Conservation (phyloP, 2,797 vertebrate genomes). For the Trematomus bernacchii region DNA sequence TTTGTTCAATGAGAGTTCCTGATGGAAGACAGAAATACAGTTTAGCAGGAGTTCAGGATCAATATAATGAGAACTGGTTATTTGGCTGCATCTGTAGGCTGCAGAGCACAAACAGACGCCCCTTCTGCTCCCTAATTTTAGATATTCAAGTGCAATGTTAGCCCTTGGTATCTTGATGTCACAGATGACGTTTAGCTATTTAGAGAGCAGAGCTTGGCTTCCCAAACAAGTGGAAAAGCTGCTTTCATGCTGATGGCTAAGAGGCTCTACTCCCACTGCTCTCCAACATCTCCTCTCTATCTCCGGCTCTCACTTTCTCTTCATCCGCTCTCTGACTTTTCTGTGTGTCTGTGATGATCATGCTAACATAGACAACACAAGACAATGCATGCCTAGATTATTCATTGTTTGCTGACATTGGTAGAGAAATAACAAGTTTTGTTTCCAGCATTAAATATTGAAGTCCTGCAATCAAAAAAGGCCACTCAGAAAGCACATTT, state of each 20-base stretch:
- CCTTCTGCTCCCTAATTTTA: conserved; percentile 44
- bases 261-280: conserved; percentile 63
- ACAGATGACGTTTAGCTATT: conserved; percentile 65
- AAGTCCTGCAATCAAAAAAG: too few species aligned
- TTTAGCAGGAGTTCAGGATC: conserved; percentile 28
- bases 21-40: not conserved
- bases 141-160: conserved; percentile 39
- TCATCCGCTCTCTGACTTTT: conserved; percentile 8
- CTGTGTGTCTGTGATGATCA: not conserved
- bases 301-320: conserved; percentile 8
- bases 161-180: conserved; percentile 54
- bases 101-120: conserved; percentile 21
- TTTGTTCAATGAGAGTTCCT: not conserved
- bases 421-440: too few species aligned
- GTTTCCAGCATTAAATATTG: too few species aligned
- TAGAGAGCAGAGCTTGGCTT: conserved; percentile 47
- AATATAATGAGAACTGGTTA: not conserved
- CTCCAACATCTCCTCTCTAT: conserved; percentile 30
- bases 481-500: too few species aligned
- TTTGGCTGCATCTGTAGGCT: conserved; percentile 19
- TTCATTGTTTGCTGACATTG: too few species aligned
- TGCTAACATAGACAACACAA: too few species aligned
- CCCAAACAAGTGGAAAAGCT: conserved; percentile 61
- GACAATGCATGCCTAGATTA: too few species aligned
- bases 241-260: conserved; percentile 67